These are phyloP conservation scores for Ictalurus punctatus DNA, from an alignment of 2,113 vertebrate genomes.

Conservation along the genomic window DNA sequence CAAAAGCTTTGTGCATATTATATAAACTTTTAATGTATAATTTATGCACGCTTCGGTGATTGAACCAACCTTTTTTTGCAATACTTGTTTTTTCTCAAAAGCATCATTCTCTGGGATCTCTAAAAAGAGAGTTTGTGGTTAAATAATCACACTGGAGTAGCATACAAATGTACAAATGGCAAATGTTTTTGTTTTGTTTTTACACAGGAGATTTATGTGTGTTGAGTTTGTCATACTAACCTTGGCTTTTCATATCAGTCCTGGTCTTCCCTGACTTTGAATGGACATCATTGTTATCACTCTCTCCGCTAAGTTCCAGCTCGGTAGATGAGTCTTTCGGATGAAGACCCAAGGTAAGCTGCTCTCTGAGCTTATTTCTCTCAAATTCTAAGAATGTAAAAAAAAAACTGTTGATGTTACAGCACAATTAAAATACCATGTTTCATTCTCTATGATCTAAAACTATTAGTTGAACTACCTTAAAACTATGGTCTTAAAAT, in stretches of 20 bases:
- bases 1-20: too few relatives aligned
- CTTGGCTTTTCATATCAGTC: constrained; percentile 32
- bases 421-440: background rate
- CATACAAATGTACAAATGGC: background rate
- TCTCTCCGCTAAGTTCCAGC: constrained; percentile 73
- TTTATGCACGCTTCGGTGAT: background rate
- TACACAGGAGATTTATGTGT: background rate
- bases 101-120: constrained; percentile 15
- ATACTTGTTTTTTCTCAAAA: constrained; percentile 58
- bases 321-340: constrained; percentile 60
- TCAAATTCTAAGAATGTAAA: constrained; percentile 61
- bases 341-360: constrained; percentile 49
- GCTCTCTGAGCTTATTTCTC: constrained; percentile 66
- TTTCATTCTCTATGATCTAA: background rate
- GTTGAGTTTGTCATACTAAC: constrained; percentile 40
- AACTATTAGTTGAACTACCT: background rate
- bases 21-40: background rate
- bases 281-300: constrained; percentile 58
- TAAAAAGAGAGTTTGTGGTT: background rate
- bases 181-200: background rate
- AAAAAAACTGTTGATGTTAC: background rate
- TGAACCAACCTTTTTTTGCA: constrained; percentile 71
- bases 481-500: background rate
- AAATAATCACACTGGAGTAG: background rate
- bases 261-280: background rate